phyloP scores from a whole-genome alignment of 1,140 invertebrate genomes.

The Leptestheria dahalacensis region DNA sequence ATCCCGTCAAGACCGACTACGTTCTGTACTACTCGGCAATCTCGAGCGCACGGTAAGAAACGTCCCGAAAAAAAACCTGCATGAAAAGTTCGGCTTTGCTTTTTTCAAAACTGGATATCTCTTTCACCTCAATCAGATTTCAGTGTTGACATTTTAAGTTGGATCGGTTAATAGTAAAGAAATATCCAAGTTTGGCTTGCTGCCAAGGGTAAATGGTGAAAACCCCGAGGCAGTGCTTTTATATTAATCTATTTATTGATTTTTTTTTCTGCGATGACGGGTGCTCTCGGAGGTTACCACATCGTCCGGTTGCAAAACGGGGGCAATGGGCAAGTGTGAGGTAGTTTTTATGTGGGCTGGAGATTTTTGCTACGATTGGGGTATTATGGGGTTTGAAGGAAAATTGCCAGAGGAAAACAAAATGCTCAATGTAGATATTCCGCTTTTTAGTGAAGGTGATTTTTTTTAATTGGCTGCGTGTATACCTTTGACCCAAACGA shows the following conservation, averaged over 20 bases:
- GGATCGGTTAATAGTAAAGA: too few species aligned
- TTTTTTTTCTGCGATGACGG: neutral
- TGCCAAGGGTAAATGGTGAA: too few species aligned
- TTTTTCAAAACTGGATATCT: neutral
- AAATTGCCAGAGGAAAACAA: too few species aligned
- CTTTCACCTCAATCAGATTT: too few species aligned
- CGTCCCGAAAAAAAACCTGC: neutral
- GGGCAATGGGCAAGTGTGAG: neutral
- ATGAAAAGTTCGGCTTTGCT: neutral
- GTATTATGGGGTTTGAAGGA: neutral
- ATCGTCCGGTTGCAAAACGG: neutral
- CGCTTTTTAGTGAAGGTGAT: too few species aligned
- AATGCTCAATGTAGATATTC: too few species aligned
- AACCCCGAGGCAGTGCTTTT: too few species aligned
- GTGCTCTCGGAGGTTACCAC: neutral
- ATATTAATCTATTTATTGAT: too few species aligned
- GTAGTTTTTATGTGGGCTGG: neutral
- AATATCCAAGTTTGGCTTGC: too few species aligned
- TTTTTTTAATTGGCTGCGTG: too few species aligned
- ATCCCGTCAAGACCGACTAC: conserved; percentile 20
- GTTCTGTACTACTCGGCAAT: neutral
- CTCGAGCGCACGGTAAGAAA: neutral
- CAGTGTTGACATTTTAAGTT: too few species aligned
- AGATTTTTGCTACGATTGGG: neutral
- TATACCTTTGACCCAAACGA: too few species aligned